Evolutionary conservation across 1,140 invertebrate species (phyloP).

Genomic region (Harpegnathos saltator): DNA sequence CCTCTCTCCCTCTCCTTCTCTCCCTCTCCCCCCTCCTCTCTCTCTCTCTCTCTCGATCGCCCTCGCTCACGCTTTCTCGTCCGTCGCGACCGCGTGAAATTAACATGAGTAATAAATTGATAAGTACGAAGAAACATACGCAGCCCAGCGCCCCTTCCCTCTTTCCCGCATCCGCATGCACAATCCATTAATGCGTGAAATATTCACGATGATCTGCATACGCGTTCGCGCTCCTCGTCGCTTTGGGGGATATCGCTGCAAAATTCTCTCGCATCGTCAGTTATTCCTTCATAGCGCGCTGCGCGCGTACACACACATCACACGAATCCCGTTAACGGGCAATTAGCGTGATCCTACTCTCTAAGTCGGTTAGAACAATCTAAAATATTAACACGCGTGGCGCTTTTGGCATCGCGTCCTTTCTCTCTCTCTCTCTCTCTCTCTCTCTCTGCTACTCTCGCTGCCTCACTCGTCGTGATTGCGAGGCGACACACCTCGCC

Average conservation of each 20-base stretch:
- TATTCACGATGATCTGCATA: conserved; percentile 55
- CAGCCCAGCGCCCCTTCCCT: background rate
- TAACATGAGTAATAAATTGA: conserved; percentile 53
- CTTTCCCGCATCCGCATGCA: conserved; percentile 3
- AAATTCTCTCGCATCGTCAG: conserved; percentile 52
- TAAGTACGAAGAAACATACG: conserved; percentile 55
- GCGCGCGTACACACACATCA: conserved; percentile 13
- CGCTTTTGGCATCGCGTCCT: conserved; percentile 4
- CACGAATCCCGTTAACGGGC: conserved; percentile 46
- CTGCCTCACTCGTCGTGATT: conserved; percentile 2
- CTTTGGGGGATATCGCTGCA: conserved; percentile 35
- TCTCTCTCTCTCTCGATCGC: no score
- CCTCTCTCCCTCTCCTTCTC: no score
- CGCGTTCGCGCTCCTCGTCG: conserved; percentile 15
- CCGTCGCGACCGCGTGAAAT: conserved; percentile 24
- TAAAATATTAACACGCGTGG: conserved; percentile 45
- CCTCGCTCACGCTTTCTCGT: no score
- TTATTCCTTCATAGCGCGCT: conserved; percentile 39
- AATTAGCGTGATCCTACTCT: conserved; percentile 44
- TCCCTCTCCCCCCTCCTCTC: no score
- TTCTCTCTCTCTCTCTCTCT: no score
- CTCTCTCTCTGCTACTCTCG: no score
- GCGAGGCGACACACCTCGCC: background rate
- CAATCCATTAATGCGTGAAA: conserved; percentile 58
- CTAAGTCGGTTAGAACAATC: conserved; percentile 52